Base-by-base conservation (phyloP, 2,888 invertebrate genomes). In the Epiblema foenella region DNA sequence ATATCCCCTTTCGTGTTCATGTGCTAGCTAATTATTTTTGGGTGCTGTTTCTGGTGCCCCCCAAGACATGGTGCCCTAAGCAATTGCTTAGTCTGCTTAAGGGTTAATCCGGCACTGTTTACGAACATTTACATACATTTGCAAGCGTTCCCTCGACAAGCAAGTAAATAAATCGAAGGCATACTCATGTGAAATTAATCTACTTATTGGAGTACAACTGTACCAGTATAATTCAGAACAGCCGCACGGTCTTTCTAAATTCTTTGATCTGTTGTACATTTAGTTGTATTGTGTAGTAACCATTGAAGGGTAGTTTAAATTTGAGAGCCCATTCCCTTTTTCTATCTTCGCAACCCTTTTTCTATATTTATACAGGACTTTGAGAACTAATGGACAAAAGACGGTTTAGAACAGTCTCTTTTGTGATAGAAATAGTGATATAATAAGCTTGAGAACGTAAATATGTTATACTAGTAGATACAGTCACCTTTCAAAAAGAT, bases 81-180 rank as follows among this genome's bases (percentile, higher is more conserved):
- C n/a, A n/a, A n/a, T n/a, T n/a, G n/a, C n/a, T n/a, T n/a, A n/a
- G n/a, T n/a, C n/a, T n/a, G n/a, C n/a, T n/a, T n/a, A n/a, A n/a
- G n/a, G n/a, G n/a, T n/a, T n/a, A n/a, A n/a, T n/a, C n/a, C n/a
- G n/a, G n/a, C n/a, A n/a, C n/a, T n/a, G 51, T 59, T 67, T 58
- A 67, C 57, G 17, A 67, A 67, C 18, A 39, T 46, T 58, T 58
- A 59, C 24, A 58, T 10, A 67, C 51, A 58, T 59, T 68, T 52
- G 59, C 67, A 59, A 49, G 58, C 20, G 51, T 59, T 52, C 10
- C 20, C 8, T 39, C 2, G 52, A 68, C 59, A 59, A 68, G 59
- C 59, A 24, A 59, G 67, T 29, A 51, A 59, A 68, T 68, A 68
- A 59, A 59, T 59, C 33, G 20, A 52, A 39, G 24, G 24, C 49